Evolutionary conservation across 1,140 invertebrate species (phyloP), one percentile per base, ranked within the genome.

Genomic region (Drosophila pachea): DNA sequence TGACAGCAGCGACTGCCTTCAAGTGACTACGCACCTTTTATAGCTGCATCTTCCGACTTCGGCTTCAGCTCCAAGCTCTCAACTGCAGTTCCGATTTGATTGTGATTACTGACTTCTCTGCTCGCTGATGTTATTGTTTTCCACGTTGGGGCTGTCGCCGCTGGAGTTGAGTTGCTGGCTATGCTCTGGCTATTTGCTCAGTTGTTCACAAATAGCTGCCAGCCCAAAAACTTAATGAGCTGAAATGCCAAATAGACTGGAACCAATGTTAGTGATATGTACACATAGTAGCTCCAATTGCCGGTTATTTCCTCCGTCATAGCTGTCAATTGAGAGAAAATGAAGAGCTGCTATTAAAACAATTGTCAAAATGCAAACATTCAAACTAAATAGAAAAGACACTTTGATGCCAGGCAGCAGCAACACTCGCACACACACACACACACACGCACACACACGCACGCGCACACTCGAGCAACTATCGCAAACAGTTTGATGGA

Each of bases 161-260:
- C 16, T 31, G 36, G 5, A 9, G 49, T 5, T 14, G 32, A n/a
- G 4, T 12, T 55, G 40, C 14, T 47, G 42, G 3, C 32, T 43
- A 7, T 33, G n/a, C 9, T 47, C n/a, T 7, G 7, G 48, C 16
- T 75, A 45, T 87, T 87, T 78, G 71, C 68, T 75, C 79, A 89
- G 83, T 89, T 89, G 81, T 89, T 89, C 62, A 89, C 78, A 65
- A 89, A 89, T 69, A 89, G 69, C 74, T 89, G 73, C 88, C 88
- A 89, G 68, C 88, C 88, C 68, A 89, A 78, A 73, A 87, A 89
- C 70, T 89, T 88, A 72, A 89, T 83, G 72, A 89, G 82, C 65
- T 86, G 81, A 89, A 89, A 89, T 71, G 86, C 78, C 76, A 89
- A 82, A 87, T 89, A 89, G 63, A 89, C 88, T 73, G 89, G 89